These are phyloP conservation scores for Acipenser ruthenus DNA, from an alignment of 2,797 vertebrate species.

Conservation along the genomic window DNA sequence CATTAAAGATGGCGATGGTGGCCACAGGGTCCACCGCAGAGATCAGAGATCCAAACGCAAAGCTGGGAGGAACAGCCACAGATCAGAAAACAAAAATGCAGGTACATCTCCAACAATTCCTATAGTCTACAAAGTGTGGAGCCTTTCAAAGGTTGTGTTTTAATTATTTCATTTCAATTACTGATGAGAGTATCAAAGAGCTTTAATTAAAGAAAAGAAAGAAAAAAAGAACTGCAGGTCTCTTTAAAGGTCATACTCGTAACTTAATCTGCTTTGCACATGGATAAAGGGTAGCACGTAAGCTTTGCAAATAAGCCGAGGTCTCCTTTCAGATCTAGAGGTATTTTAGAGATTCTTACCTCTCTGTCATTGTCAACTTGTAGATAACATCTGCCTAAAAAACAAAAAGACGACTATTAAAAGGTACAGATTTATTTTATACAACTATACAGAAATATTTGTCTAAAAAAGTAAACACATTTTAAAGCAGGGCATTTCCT, in stretches of 20 bases:
- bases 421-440: constrained; percentile 17
- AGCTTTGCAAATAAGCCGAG: too few species aligned
- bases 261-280: too few species aligned
- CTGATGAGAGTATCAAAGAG: neutral
- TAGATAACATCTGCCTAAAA: constrained; percentile 93
- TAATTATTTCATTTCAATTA: too few species aligned
- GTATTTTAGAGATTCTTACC: constrained; percentile 55
- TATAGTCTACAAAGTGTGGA: too few species aligned
- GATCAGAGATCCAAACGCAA: constrained; percentile 93
- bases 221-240: too few species aligned
- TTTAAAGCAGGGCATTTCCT: too few species aligned
- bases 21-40: constrained; percentile 96
- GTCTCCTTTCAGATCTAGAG: too few species aligned
- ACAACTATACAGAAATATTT: neutral
- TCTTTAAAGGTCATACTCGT: too few species aligned
- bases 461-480: too few species aligned
- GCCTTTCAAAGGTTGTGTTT: too few species aligned
- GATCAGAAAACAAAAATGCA: neutral
- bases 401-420: constrained; percentile 33
- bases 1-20: constrained; percentile 97
- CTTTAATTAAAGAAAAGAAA: too few species aligned
- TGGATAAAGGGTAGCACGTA: too few species aligned
- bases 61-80: constrained; percentile 52
- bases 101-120: neutral
- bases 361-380: constrained; percentile 98